These are phyloP conservation scores for Dasysyrphus albostriatus DNA, from an alignment of 2,888 invertebrate species.

Conservation along the genomic window DNA sequence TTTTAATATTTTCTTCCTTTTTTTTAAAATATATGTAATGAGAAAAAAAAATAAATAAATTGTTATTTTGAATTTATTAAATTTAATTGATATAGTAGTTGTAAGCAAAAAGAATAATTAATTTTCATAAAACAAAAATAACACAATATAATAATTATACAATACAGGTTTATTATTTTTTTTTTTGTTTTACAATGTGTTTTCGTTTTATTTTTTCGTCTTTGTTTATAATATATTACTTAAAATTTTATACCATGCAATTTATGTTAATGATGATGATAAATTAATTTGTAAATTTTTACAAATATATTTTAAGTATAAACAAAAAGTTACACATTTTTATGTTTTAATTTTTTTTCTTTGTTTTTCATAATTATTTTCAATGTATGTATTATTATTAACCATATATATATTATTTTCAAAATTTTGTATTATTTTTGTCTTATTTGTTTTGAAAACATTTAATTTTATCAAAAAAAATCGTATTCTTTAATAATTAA, in stretches of 20 bases:
- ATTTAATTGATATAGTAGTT: constrained; percentile 57
- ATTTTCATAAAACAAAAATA: constrained; percentile 5
- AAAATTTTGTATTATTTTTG: constrained; percentile 65
- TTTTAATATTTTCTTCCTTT: constrained; percentile 19
- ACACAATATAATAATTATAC: constrained; percentile 2
- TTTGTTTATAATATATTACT: constrained; percentile 24
- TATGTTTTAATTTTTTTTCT: constrained; percentile 13
- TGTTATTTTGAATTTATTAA: constrained; percentile 68
- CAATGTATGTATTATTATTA: constrained; percentile 45
- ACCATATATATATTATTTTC: constrained; percentile 19
- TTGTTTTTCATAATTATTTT: constrained; percentile 7
- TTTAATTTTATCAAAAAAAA: constrained; percentile 41
- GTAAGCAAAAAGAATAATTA: constrained; percentile 44
- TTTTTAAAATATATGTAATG: neutral
- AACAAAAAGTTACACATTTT: constrained; percentile 23
- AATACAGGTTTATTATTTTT: constrained; percentile 25
- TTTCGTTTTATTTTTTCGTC: constrained; percentile 17
- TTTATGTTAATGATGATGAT: constrained; percentile 34
- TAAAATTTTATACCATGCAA: constrained; percentile 44
- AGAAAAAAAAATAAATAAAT: constrained; percentile 14
- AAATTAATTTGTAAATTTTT: constrained; percentile 51
- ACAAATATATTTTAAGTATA: constrained; percentile 36
- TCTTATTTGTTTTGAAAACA: constrained; percentile 33
- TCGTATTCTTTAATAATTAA: neutral
- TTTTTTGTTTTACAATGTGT: constrained; percentile 42